Percentiles rank a stretch among this genome's conserved stretches.
These are phyloP conservation scores for Tetragonisca angustula DNA, from an alignment of 2,888 invertebrate species.

Conservation along the genomic window DNA sequence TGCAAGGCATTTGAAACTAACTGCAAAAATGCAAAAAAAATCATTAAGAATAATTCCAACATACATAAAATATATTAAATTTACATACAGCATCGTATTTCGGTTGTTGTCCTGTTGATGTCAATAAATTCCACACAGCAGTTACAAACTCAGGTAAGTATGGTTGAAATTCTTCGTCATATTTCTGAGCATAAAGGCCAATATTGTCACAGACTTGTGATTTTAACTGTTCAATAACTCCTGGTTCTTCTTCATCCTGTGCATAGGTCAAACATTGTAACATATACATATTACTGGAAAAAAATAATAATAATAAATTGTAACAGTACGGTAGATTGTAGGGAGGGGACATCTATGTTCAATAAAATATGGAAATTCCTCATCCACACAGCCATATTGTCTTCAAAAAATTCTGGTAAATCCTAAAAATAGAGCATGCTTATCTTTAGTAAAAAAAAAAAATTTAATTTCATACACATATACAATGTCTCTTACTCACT, in stretches of 20 bases:
- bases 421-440: slow-evolving; percentile 86
- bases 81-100: slow-evolving; percentile 94
- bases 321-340: slow-evolving; percentile 86
- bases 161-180: slow-evolving; percentile 97
- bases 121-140: slow-evolving; percentile 95
- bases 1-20: slow-evolving; percentile 97
- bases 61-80: background rate
- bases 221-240: slow-evolving; percentile 94
- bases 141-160: slow-evolving; percentile 97
- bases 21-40: slow-evolving; percentile 84
- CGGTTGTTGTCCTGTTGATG: slow-evolving; percentile 92
- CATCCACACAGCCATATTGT: slow-evolving; percentile 99
- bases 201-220: slow-evolving; percentile 99
- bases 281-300: slow-evolving; percentile 26
- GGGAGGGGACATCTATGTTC: slow-evolving; percentile 90
- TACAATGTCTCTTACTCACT: slow-evolving; percentile 80
- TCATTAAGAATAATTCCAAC: slow-evolving; percentile 23
- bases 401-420: slow-evolving; percentile 99
- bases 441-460: background rate
- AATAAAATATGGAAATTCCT: slow-evolving; percentile 93
- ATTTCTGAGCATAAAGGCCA: slow-evolving; percentile 97
- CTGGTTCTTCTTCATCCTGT: slow-evolving; percentile 93
- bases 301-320: slow-evolving; percentile 36
- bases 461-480: background rate
- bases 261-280: slow-evolving; percentile 56